A percentile compares a stretch with the other conserved stretches of the same genome.
phyloP scores from a whole-genome alignment of 1,140 invertebrate species.

The Thaumetopoea pityocampa region DNA sequence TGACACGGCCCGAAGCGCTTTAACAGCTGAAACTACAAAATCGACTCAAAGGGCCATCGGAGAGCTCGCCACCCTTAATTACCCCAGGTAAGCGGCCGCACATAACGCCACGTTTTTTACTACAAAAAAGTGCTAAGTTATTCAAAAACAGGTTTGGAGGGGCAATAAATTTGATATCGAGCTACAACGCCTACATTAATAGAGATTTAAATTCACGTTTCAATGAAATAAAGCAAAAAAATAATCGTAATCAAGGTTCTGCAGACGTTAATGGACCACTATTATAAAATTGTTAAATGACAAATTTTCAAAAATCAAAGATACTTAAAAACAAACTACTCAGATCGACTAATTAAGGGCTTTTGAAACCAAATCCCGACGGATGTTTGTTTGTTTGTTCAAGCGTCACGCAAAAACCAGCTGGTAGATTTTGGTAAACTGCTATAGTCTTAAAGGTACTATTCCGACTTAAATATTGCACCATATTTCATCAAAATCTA shows the following conservation, averaged over 20 bases:
- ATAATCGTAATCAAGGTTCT: constrained; percentile 12
- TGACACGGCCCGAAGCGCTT: constrained; percentile 19
- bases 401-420: too few relatives aligned
- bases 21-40: constrained; percentile 24
- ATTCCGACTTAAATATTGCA: too few relatives aligned
- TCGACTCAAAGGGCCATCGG: constrained; percentile 14
- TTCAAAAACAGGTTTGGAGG: constrained; percentile 22
- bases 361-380: too few relatives aligned
- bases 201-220: constrained; percentile 11
- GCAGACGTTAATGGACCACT: constrained; percentile 7
- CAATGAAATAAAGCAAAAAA: constrained; percentile 7
- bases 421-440: too few relatives aligned
- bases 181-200: constrained; percentile 11
- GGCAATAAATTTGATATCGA: constrained; percentile 22
- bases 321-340: too few relatives aligned
- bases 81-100: constrained; percentile 32
- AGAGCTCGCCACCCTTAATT: constrained; percentile 28
- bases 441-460: too few relatives aligned
- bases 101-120: constrained; percentile 18
- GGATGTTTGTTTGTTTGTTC: too few relatives aligned
- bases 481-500: too few relatives aligned
- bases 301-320: too few relatives aligned
- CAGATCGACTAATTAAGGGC: too few relatives aligned
- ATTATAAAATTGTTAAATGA: too few relatives aligned
- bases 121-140: constrained; percentile 34